Evolutionary conservation across 2,888 invertebrate genomes (phyloP).

Genomic region (Incurvaria masculella): DNA sequence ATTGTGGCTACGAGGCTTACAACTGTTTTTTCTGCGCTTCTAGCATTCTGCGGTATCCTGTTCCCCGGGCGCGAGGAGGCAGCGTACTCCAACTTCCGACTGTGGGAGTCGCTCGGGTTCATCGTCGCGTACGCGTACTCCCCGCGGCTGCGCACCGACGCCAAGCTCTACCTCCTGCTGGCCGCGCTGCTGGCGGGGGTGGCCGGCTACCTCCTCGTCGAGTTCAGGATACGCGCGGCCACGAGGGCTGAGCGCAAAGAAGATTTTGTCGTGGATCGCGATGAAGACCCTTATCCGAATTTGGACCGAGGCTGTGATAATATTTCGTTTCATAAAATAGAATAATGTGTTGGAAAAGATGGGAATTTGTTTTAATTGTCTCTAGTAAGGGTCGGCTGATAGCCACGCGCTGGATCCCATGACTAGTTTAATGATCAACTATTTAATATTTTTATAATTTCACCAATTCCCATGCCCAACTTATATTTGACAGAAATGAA

Average conservation of each 20-base stretch:
- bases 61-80: slow-evolving; percentile 46
- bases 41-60: slow-evolving; percentile 46
- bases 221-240: slow-evolving; percentile 6
- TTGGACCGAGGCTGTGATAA: slow-evolving; percentile 34
- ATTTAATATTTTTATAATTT: too few relatives aligned
- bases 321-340: slow-evolving; percentile 32
- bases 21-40: slow-evolving; percentile 12
- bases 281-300: slow-evolving; percentile 9
- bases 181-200: slow-evolving; percentile 33
- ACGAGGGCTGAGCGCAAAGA: background rate
- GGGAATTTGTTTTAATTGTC: background rate
- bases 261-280: background rate
- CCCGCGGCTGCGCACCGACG: slow-evolving; percentile 26
- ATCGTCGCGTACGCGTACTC: slow-evolving; percentile 47
- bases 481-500: too few relatives aligned
- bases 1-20: too few relatives aligned
- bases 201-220: slow-evolving; percentile 30
- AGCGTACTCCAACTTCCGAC: slow-evolving; percentile 54
- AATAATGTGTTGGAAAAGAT: background rate
- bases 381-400: too few relatives aligned
- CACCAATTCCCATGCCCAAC: too few relatives aligned
- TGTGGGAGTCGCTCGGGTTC: slow-evolving; percentile 54
- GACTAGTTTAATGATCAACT: too few relatives aligned
- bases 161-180: slow-evolving; percentile 34
- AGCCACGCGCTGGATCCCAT: too few relatives aligned